Evolutionary conservation across 2,888 invertebrate species (phyloP), one percentile per base, ranked within the genome.

Genomic region (Gandaritis pyraliata): DNA sequence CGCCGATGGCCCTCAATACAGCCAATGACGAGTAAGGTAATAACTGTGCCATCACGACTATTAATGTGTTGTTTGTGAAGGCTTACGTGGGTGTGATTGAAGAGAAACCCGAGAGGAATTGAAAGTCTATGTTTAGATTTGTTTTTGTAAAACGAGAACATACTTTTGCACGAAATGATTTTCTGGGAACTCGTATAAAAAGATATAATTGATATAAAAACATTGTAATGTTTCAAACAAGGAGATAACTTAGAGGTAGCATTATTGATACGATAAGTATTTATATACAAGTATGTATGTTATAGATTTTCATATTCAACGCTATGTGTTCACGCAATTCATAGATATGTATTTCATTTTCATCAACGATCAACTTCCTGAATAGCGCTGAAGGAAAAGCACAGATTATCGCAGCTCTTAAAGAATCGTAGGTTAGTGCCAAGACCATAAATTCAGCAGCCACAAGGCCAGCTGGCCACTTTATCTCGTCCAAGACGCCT

Each of bases 381-480:
- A 13, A 49, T 8, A 36, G 39, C 18, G 46, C 36, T 51, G 60
- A 61, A 61, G 56, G 48, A 56, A 64, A 56, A 49, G 63, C 56
- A 59, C 52, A 58, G 55, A 55, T 59, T 56, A 64, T 64, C 64
- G 38, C 41, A 5, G 30, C 61, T 57, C 52, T 58, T 58, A 55
- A 62, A 62, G 50, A 61, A 62, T 60, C 60, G 39, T 46, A 61
- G 58, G 51, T 65, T 61, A 60, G 61, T 63, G 53, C 47, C 33
- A 58, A 49, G 51, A 43, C 50, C 46, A 65, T 71, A 71, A 67
- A 71, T 71, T 58, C 47, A 63, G 33, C 30, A 53, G 57, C 47
- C 63, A 61, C 72, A 68, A 70, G 71, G 71, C 61, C 68, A 63
- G 66, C 65, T 53, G 66, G 69, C 69, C 74, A 70, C 75, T 76